Evolutionary conservation across 1,140 invertebrate species (phyloP).

Genomic region (Maniola jurtina): DNA sequence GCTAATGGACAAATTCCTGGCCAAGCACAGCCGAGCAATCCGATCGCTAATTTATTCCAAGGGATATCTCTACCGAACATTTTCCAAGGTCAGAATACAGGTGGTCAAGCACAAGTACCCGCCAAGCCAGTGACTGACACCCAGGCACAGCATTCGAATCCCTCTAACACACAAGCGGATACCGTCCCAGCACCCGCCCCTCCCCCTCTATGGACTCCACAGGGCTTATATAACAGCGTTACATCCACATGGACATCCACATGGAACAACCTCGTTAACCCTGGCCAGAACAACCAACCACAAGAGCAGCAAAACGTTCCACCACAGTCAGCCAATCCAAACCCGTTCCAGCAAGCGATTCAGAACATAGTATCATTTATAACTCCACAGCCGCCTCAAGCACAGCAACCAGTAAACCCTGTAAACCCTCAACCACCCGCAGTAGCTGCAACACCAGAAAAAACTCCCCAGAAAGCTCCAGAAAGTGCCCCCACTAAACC

Average conservation of each 20-base stretch:
- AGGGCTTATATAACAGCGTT: slow-evolving; percentile 29
- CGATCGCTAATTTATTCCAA: slow-evolving; percentile 5
- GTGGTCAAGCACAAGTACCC: neutral
- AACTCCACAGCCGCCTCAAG: slow-evolving; percentile 11
- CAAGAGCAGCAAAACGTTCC: slow-evolving; percentile 14
- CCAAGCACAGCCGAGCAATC: neutral
- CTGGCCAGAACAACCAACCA: slow-evolving; percentile 17
- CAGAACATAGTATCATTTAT: slow-evolving; percentile 15
- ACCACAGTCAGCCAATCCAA: slow-evolving; percentile 8
- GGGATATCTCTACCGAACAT: slow-evolving; percentile 7
- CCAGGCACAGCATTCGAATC: neutral
- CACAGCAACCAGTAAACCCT: neutral
- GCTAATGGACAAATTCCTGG: neutral
- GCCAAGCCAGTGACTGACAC: neutral
- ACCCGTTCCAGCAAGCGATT: slow-evolving; percentile 17
- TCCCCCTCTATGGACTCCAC: slow-evolving; percentile 26
- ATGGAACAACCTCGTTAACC: slow-evolving; percentile 28
- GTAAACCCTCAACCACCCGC: neutral
- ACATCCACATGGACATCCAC: slow-evolving; percentile 24
- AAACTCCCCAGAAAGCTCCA: neutral
- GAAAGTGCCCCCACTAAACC: neutral
- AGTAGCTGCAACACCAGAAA: slow-evolving; percentile 13
- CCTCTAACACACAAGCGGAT: neutral
- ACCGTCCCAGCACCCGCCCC: slow-evolving; percentile 23
- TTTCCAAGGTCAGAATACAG: neutral